Conservation (phyloP, 2,888 invertebrate genomes). For the Ormia ochracea region DNA sequence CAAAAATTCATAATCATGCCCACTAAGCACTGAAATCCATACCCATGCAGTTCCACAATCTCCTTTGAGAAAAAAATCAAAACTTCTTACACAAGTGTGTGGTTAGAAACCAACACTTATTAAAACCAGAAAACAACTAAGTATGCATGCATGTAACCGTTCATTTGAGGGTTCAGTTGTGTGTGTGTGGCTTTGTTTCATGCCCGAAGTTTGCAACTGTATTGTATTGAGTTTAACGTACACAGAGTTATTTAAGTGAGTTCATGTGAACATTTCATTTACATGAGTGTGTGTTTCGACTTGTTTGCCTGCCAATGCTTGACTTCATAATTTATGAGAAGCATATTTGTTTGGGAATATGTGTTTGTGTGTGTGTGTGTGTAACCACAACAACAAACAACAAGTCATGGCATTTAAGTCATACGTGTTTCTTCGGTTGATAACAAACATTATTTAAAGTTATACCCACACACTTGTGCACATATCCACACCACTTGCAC, state of each 20-base stretch:
- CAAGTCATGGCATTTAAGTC: conserved; percentile 48
- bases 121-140: no score
- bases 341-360: no score
- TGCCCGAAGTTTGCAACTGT: conserved; percentile 17
- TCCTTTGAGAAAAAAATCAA: not conserved
- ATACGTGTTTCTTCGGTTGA: conserved; percentile 9
- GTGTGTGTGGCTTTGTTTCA: not conserved
- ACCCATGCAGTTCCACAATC: not conserved
- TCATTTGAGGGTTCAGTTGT: not conserved
- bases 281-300: not conserved
- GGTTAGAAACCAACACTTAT: conserved; percentile 16
- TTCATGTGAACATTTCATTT: not conserved
- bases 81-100: conserved; percentile 17
- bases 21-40: not conserved
- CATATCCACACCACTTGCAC: not conserved
- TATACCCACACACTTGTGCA: not conserved
- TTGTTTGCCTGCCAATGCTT: conserved; percentile 49
- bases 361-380: not conserved
- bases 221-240: not conserved
- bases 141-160: no score
- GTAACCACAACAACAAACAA: conserved; percentile 49
- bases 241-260: not conserved
- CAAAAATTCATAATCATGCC: not conserved
- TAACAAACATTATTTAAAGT: conserved; percentile 1
- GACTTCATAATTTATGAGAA: conserved; percentile 55